Base-by-base conservation (phyloP, 2,797 vertebrate genomes). In the Erpetoichthys calabaricus region DNA sequence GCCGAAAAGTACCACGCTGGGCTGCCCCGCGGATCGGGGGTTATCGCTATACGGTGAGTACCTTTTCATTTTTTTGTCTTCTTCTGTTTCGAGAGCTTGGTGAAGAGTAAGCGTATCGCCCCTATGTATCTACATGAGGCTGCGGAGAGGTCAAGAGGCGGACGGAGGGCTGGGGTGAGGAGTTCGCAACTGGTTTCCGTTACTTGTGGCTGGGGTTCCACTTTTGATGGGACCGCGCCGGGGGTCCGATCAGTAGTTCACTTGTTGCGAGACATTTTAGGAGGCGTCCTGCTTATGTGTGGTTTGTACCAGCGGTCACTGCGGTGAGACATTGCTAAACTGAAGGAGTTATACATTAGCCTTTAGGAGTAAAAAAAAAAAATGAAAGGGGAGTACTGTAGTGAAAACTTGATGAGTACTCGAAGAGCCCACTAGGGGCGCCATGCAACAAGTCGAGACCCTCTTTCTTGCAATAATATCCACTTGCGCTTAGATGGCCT, bases 161-260 rank as follows among this genome's bases (percentile, higher is more conserved):
- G 8, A 56, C 45, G 53, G 61, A 70, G 25, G 59, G 60, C 60
- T 57, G 59, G 6, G 62, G 58, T 56, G 44, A 6, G 55, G 60
- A 67, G 65, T 73, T 69, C 70, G 69, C 73, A 68, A 73, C 71
- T 61, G 54, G 51, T 63, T 67, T 70, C 67, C 59, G 62, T 71
- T 70, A 67, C 56, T 63, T 60, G 55, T 42, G 44, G 9, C n/a
- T n/a, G 46, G 55, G 42, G 56, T 62, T 49, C 5, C 46, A 49
- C 7, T 7, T 49, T 49, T 4, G 47, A 7, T 49, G 7, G 5
- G 47, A n/a, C 47, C n/a, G n/a, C 47, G 47, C 47, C 25, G 25
- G 25, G 47, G 3, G 3, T 49, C 7, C n/a, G 47, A n/a, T 49
- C 3, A 25, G 5, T 3, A 49, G 7, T 7, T 2, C 47, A 49